A percentile compares a stretch with the other conserved stretches of the same genome.
These are phyloP conservation scores for Drosophila sucinea DNA, from an alignment of 1,140 invertebrate genomes.

Conservation along the genomic window DNA sequence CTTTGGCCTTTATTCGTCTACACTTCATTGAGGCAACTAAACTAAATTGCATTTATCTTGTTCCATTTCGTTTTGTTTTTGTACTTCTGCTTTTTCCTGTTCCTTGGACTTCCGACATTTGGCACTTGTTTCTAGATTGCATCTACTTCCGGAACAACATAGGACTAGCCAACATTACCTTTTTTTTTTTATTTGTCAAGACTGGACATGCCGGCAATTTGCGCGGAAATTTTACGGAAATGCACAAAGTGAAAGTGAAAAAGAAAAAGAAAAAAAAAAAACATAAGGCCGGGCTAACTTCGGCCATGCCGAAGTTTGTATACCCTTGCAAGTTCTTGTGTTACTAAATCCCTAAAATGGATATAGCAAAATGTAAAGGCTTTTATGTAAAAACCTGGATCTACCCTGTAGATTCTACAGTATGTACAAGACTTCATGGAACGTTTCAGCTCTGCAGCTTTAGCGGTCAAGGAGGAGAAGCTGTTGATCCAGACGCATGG, in stretches of 20 bases:
- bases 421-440: no score
- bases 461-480: no score
- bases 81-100: conserved; percentile 38
- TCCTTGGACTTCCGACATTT: conserved; percentile 75
- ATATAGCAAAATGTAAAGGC: no score
- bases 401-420: no score
- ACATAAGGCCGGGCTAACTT: no score
- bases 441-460: no score
- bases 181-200: neutral
- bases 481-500: no score
- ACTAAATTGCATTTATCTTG: conserved; percentile 65
- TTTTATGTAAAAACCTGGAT: no score
- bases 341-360: no score
- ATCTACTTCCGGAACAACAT: conserved; percentile 66
- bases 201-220: conserved; percentile 75
- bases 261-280: conserved; percentile 31
- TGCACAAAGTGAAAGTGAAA: conserved; percentile 77
- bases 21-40: conserved; percentile 27
- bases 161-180: conserved; percentile 13
- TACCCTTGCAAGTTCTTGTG: no score
- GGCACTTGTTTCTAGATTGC: conserved; percentile 80
- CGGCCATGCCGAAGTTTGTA: no score
- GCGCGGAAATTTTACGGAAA: conserved; percentile 80
- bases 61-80: conserved; percentile 40
- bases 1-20: neutral